These are phyloP conservation scores for Drosophila lowei DNA, from an alignment of 1,140 invertebrate genomes.

Conservation along the genomic window DNA sequence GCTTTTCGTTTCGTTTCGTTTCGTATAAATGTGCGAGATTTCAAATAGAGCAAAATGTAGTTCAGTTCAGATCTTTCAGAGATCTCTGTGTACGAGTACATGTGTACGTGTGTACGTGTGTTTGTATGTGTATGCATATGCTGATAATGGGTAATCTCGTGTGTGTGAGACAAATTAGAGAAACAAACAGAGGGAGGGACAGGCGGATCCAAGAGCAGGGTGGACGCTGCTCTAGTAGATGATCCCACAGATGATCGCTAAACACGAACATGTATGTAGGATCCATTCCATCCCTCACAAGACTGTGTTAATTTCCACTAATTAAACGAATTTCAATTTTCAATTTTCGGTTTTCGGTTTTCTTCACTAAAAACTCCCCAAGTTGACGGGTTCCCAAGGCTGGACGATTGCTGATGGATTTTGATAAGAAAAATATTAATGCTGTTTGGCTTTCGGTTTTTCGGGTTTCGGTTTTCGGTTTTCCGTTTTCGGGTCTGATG, in stretches of 20 bases:
- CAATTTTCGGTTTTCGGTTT: slow-evolving; percentile 15
- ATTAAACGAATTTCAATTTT: slow-evolving; percentile 16
- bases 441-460: too few relatives aligned
- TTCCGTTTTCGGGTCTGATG: slow-evolving; percentile 9
- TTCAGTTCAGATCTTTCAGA: slow-evolving; percentile 32
- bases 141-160: slow-evolving; percentile 66
- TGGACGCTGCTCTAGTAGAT: slow-evolving; percentile 1
- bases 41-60: slow-evolving; percentile 76
- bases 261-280: slow-evolving; percentile 11
- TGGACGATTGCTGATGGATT: slow-evolving; percentile 24
- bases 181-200: slow-evolving; percentile 46
- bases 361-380: slow-evolving; percentile 9
- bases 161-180: slow-evolving; percentile 49
- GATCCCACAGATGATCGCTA: not conserved
- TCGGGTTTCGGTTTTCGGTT: too few relatives aligned
- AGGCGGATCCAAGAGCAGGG: too few relatives aligned
- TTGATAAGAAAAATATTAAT: slow-evolving; percentile 28
- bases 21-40: slow-evolving; percentile 76
- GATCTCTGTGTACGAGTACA: slow-evolving; percentile 42
- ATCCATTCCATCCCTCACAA: slow-evolving; percentile 24
- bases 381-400: slow-evolving; percentile 25
- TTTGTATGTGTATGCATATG: slow-evolving; percentile 14
- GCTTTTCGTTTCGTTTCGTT: slow-evolving; percentile 52
- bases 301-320: slow-evolving; percentile 37
- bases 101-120: slow-evolving; percentile 5